Evolutionary conservation across 2,113 vertebrate species (phyloP).

Genomic region (Brachyistius frenatus): DNA sequence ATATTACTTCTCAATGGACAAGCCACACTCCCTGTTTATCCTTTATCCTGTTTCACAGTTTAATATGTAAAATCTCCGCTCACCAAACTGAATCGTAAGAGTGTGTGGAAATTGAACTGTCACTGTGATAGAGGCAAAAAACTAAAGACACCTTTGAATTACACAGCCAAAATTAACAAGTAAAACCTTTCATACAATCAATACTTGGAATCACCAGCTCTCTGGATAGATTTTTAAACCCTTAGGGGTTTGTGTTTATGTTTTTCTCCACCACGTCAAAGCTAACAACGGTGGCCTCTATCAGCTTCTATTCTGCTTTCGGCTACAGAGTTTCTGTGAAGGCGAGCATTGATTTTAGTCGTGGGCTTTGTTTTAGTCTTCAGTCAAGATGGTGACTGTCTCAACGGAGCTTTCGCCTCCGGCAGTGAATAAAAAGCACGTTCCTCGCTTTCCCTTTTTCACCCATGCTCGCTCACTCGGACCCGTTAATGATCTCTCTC

Average conservation of each 20-base stretch:
- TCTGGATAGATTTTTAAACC: slow-evolving; percentile 30
- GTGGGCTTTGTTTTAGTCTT: slow-evolving; percentile 65
- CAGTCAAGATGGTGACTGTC: slow-evolving; percentile 56
- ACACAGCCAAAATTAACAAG: slow-evolving; percentile 32
- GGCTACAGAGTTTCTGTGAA: slow-evolving; percentile 40
- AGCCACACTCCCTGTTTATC: background rate
- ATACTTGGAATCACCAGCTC: slow-evolving; percentile 39
- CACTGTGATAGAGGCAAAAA: background rate
- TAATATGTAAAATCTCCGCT: background rate
- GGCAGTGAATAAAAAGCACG: slow-evolving; percentile 65
- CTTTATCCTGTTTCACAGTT: too few species aligned
- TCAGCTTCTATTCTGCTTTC: slow-evolving; percentile 39
- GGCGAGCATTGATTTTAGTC: slow-evolving; percentile 67
- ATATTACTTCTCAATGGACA: background rate
- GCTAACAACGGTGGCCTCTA: slow-evolving; percentile 34
- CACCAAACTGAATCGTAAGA: background rate
- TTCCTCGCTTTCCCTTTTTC: slow-evolving; percentile 46
- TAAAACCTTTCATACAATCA: slow-evolving; percentile 44
- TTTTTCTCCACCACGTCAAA: slow-evolving; percentile 40
- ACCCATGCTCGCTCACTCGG: slow-evolving; percentile 25
- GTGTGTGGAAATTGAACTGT: background rate
- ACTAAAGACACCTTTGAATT: slow-evolving; percentile 11
- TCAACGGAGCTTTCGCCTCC: slow-evolving; percentile 64
- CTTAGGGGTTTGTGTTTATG: slow-evolving; percentile 11
- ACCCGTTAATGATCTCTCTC: slow-evolving; percentile 45